These are phyloP conservation scores for Neuroterus valhalla DNA, from an alignment of 1,140 invertebrate species.

Conservation along the genomic window DNA sequence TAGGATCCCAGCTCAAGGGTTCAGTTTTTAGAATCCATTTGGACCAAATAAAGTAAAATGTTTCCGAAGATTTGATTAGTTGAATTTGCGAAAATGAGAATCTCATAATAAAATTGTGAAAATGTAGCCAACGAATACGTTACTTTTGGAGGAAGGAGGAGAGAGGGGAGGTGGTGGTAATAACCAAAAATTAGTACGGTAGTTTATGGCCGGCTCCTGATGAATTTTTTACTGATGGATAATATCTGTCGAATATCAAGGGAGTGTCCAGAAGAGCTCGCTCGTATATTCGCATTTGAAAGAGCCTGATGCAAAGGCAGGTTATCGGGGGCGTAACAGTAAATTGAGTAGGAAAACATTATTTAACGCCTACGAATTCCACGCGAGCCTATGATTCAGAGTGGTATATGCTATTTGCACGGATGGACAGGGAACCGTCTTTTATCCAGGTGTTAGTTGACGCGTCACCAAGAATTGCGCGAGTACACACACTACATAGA, in stretches of 20 bases:
- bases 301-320: constrained; percentile 47
- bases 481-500: constrained; percentile 4
- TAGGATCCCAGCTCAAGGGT: too few relatives aligned
- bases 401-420: constrained; percentile 37
- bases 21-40: too few relatives aligned
- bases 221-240: neutral
- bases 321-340: constrained; percentile 61
- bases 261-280: neutral
- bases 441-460: constrained; percentile 41
- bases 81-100: too few relatives aligned
- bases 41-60: too few relatives aligned
- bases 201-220: neutral
- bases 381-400: constrained; percentile 52
- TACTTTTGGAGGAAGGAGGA: too few relatives aligned
- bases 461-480: constrained; percentile 32
- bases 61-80: too few relatives aligned
- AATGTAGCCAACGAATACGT: too few relatives aligned
- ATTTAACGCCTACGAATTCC: constrained; percentile 67
- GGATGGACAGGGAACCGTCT: constrained; percentile 30
- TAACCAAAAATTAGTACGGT: too few relatives aligned
- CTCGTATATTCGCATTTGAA: constrained; percentile 57
- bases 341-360: constrained; percentile 63
- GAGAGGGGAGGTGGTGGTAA: too few relatives aligned
- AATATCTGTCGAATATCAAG: neutral
- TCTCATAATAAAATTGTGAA: too few relatives aligned